phyloP scores from a whole-genome alignment of 2,797 vertebrate genomes.

The Sebastiscus albofasciatus region DNA sequence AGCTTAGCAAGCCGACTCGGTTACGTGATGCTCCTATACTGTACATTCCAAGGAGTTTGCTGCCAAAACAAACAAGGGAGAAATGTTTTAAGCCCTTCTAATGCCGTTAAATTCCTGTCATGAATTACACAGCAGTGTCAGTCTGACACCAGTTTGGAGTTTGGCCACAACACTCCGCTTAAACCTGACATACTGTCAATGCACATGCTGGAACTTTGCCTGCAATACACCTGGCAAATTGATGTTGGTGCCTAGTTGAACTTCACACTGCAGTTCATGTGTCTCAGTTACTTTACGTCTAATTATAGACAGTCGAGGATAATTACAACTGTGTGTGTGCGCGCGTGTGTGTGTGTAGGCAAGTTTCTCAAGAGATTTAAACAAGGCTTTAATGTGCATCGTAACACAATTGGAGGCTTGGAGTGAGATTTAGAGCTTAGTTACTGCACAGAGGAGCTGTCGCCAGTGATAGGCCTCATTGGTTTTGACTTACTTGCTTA shows the following conservation, averaged over 20 bases:
- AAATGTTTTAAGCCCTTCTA: slow-evolving; percentile 43
- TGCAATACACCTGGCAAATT: slow-evolving; percentile 23
- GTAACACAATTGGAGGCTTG: slow-evolving; percentile 29
- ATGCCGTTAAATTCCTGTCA: slow-evolving; percentile 51
- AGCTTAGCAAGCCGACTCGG: slow-evolving; percentile 15
- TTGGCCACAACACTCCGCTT: not conserved
- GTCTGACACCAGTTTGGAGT: slow-evolving; percentile 21
- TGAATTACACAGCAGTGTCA: slow-evolving; percentile 40
- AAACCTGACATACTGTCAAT: slow-evolving; percentile 13
- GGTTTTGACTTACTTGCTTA: slow-evolving; percentile 17
- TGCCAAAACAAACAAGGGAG: slow-evolving; percentile 60
- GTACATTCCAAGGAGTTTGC: slow-evolving; percentile 37
- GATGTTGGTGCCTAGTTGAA: not conserved
- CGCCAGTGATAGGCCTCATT: not conserved
- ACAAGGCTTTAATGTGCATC: slow-evolving; percentile 30
- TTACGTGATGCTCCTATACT: slow-evolving; percentile 44
- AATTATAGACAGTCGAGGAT: slow-evolving; percentile 35
- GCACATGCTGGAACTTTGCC: slow-evolving; percentile 6
- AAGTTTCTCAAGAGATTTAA: slow-evolving; percentile 27
- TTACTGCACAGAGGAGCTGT: slow-evolving; percentile 1
- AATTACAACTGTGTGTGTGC: slow-evolving; percentile 1
- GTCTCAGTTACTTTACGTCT: slow-evolving; percentile 15
- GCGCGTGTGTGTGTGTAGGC: not conserved
- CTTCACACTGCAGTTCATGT: slow-evolving; percentile 12
- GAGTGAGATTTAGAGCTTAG: slow-evolving; percentile 50